Evolutionary conservation across 2,888 invertebrate species (phyloP), one percentile per base, ranked within the genome.

Genomic region (Papilio demoleus): DNA sequence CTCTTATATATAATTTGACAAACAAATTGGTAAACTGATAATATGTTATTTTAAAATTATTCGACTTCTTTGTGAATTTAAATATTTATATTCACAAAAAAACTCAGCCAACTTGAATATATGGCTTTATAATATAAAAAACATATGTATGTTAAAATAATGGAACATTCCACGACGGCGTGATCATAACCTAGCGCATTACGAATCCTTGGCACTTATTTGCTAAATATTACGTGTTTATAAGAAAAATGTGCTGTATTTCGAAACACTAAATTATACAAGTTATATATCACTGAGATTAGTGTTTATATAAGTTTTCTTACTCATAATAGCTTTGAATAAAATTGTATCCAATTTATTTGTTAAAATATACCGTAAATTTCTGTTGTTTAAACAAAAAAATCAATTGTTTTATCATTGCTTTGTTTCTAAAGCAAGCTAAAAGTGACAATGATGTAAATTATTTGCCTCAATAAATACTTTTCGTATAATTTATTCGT

Each of bases 141-240:
- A 50, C 14, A 24, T 14, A 2, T 50, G 24, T 12, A 24, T 24
- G 24, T 22, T n/a, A 53, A 31, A 17, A 56, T 31, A 27, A 6
- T 31, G 53, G 27, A 56, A 56, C 31, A 31, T 56, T 56, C 31
- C 53, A 8, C 4, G 24, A 50, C 24, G 24, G 24, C 12, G 8
- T 53, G 14, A 53, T n/a, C 27, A 56, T 56, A 56, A 56, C 53
- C 31, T 50, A 50, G 50, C 6, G 5, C n/a, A n/a, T n/a, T 31
- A 8, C n/a, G 8, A 31, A 27, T 56, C n/a, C 27, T 56, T 56
- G 53, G 31, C 53, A 56, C 53, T 31, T 56, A n/a, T 31, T 56
- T 56, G 53, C 17, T 56, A 56, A 56, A 53, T 53, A 53, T 53
- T 53, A 53, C 27, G 24, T 27, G 53, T n/a, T 14, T n/a, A 27